Percentiles rank a stretch among this genome's conserved stretches.
Conservation (phyloP, 2,888 invertebrate species). For the Masnerella sp. region DNA sequence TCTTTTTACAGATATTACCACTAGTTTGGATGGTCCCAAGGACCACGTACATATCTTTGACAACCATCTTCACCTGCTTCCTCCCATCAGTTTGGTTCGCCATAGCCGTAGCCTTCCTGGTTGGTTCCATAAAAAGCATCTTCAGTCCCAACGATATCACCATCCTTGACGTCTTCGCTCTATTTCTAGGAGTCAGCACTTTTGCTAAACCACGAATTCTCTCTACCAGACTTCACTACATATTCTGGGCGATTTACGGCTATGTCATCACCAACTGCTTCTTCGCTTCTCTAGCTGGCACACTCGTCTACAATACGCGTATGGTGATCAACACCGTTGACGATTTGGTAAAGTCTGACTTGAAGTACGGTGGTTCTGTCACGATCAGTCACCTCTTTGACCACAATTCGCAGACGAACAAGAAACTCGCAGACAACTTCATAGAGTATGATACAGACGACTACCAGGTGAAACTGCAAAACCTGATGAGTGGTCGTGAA, state of each 20-base stretch:
- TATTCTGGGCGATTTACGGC: constrained; percentile 69
- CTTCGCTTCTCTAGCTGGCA: constrained; percentile 69
- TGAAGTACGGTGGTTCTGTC: constrained; percentile 60
- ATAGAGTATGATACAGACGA: constrained; percentile 53
- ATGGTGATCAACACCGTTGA: constrained; percentile 62
- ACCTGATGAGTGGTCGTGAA: constrained; percentile 60
- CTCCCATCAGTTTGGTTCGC: constrained; percentile 65
- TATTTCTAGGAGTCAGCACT: constrained; percentile 64
- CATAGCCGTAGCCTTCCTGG: constrained; percentile 57
- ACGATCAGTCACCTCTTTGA: constrained; percentile 61
- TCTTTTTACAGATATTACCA: constrained; percentile 25
- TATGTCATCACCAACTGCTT: constrained; percentile 69
- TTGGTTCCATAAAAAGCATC: constrained; percentile 61
- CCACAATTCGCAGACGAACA: not conserved
- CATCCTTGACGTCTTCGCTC: constrained; percentile 64
- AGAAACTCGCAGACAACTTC: constrained; percentile 53
- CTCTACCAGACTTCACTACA: constrained; percentile 67
- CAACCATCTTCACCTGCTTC: constrained; percentile 67
- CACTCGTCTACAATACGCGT: constrained; percentile 63
- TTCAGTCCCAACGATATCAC: constrained; percentile 62
- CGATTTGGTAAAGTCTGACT: constrained; percentile 63
- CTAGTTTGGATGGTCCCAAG: constrained; percentile 43
- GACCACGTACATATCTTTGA: constrained; percentile 9
- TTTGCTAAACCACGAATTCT: constrained; percentile 61
- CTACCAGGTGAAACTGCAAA: constrained; percentile 52